Evolutionary conservation across 2,888 invertebrate genomes (phyloP), one percentile per base, ranked within the genome.

Genomic region (Hypsopygia costalis): DNA sequence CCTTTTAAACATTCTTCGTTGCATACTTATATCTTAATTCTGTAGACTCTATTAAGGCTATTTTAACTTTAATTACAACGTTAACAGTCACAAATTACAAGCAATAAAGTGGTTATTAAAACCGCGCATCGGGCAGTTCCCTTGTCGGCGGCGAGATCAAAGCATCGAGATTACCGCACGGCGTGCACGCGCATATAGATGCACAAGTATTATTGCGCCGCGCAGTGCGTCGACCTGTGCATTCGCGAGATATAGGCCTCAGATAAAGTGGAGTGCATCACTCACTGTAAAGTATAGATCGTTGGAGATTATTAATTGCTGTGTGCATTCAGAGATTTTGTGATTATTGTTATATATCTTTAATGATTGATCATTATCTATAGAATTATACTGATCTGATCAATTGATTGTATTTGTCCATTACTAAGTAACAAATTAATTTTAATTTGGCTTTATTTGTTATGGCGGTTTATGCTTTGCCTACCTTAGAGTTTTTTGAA

Each of bases 141-240:
- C n/a, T 8, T 7, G 34, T 29, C 4, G 51, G 52, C 76, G 82
- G 81, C 57, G 48, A 62, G 77, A 83, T 85, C 81, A 83, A 83
- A 82, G 72, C 51, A 51, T 45, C 41, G 55, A 68, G 76, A 73
- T 74, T 74, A 68, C 73, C 61, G 71, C 66, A 60, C 69, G 74
- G 69, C 28, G 35, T 73, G 78, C 77, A 58, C 47, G 69, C 76
- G 72, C 69, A 56, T 44, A 55, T 42, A 38, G 46, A 48, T 52
- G 61, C 56, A n/a, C 25, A 25, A 55, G 49, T 68, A 62, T 60
- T 58, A 61, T 61, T 62, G 61, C 62, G 46, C 38, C 52, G 50
- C 49, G 42, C 55, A 47, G 71, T 61, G 57, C 76, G 55, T 58
- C 69, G 71, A 73, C 71, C 70, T 58, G 58, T 20, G 36, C 42